These are phyloP conservation scores for Nannospalax galili DNA, from an alignment of 2,113 vertebrate genomes.

Conservation along the genomic window DNA sequence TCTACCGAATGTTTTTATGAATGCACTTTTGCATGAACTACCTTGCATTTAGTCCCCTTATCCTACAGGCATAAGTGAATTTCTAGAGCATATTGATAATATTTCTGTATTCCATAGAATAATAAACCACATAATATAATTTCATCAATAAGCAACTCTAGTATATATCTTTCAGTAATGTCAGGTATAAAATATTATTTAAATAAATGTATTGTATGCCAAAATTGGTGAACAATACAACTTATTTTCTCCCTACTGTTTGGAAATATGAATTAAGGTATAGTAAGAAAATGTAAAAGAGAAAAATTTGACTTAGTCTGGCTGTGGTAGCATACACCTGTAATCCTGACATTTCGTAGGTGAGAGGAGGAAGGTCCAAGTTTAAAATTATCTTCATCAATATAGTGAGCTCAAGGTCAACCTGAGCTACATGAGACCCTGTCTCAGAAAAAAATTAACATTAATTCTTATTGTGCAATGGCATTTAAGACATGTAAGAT, in stretches of 20 bases:
- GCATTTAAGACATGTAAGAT: neutral
- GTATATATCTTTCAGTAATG: constrained; percentile 35
- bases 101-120: neutral
- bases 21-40: neutral
- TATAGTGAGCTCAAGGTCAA: too few relatives aligned
- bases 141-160: neutral
- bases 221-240: neutral
- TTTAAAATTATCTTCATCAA: neutral
- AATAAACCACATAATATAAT: constrained; percentile 1
- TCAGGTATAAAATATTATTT: constrained; percentile 16
- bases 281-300: constrained; percentile 5
- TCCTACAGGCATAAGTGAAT: neutral
- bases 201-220: constrained; percentile 37
- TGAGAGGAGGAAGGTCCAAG: neutral
- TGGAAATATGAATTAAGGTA: constrained; percentile 15
- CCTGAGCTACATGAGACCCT: neutral
- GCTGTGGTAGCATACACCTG: too few relatives aligned
- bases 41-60: neutral
- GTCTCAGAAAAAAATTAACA: neutral
- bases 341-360: neutral
- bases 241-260: neutral
- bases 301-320: constrained; percentile 7
- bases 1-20: constrained; percentile 5
- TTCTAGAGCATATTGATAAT: neutral
- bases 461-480: neutral